phyloP scores from a whole-genome alignment of 2,797 vertebrate genomes.

The Coregonus suidteri region DNA sequence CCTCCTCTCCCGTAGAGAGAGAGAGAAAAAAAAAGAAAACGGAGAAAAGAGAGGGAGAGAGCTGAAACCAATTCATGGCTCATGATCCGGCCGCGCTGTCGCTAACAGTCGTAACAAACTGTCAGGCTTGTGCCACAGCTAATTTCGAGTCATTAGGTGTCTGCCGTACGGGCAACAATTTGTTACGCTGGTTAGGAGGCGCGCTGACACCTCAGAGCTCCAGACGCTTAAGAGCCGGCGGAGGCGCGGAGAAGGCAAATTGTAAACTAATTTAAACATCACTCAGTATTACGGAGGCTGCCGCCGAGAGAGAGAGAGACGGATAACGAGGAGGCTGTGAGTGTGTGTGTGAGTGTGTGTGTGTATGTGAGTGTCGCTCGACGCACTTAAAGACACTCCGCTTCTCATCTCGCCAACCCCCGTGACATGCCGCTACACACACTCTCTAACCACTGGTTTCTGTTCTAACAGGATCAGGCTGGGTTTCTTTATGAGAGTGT shows the following conservation, averaged over 20 bases:
- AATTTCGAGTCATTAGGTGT: constrained; percentile 99
- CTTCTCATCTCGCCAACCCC: constrained; percentile 42
- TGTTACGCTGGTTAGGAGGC: constrained; percentile 94
- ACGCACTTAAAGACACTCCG: constrained; percentile 68
- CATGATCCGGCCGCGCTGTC: constrained; percentile 94
- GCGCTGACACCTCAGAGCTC: constrained; percentile 92
- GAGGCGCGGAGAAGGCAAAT: constrained; percentile 97
- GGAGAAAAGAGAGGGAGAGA: constrained; percentile 58
- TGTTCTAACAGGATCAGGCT: constrained; percentile 58
- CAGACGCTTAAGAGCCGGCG: constrained; percentile 93
- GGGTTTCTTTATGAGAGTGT: constrained; percentile 6
- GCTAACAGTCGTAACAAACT: constrained; percentile 99
- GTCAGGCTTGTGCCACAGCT: constrained; percentile 96
- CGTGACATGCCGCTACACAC: constrained; percentile 54
- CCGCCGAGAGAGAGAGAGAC: constrained; percentile 85
- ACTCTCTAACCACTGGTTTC: constrained; percentile 58
- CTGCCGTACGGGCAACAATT: constrained; percentile 96
- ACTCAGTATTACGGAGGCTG: constrained; percentile 95
- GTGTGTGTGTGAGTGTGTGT: constrained; percentile 53
- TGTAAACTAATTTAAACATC: constrained; percentile 99
- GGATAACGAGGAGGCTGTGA: constrained; percentile 87
- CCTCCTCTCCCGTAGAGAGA: constrained; percentile 7
- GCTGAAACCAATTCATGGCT: constrained; percentile 98
- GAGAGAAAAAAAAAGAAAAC: constrained; percentile 54
- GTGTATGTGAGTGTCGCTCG: constrained; percentile 65